A percentile compares a stretch with the other conserved stretches of the same genome.
phyloP scores from a whole-genome alignment of 1,140 invertebrate species.

The Portunus trituberculatus region DNA sequence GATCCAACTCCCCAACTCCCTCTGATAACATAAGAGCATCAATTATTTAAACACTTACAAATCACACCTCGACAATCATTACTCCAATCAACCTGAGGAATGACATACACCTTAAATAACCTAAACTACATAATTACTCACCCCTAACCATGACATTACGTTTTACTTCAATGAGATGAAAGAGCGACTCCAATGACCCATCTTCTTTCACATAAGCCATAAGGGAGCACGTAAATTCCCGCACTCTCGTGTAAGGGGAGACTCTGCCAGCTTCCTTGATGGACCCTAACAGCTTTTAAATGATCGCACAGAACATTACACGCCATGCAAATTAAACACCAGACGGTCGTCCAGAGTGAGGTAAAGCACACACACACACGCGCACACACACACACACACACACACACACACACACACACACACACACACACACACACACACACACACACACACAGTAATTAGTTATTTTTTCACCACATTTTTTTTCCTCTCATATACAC shows the following conservation, averaged over 20 bases:
- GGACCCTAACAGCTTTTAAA: not conserved
- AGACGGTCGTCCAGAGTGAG: not conserved
- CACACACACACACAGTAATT: too few relatives aligned
- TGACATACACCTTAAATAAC: not conserved
- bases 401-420: not conserved
- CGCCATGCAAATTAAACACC: not conserved
- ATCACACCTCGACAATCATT: not conserved
- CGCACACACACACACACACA: constrained; percentile 7
- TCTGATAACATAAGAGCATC: too few relatives aligned
- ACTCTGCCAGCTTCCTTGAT: not conserved
- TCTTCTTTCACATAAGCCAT: not conserved
- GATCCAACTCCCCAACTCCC: too few relatives aligned
- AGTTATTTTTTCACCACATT: too few relatives aligned
- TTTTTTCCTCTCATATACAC: too few relatives aligned
- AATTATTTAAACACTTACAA: not conserved
- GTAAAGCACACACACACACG: not conserved
- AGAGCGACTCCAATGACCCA: not conserved
- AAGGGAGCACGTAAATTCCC: not conserved
- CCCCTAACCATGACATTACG: not conserved
- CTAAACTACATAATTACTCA: not conserved
- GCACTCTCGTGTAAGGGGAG: not conserved
- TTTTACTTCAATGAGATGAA: not conserved
- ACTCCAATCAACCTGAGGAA: not conserved
- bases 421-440: too few relatives aligned
- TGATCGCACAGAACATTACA: not conserved